phyloP scores from a whole-genome alignment of 2,113 vertebrate species.

The Brachionichthys hirsutus region DNA sequence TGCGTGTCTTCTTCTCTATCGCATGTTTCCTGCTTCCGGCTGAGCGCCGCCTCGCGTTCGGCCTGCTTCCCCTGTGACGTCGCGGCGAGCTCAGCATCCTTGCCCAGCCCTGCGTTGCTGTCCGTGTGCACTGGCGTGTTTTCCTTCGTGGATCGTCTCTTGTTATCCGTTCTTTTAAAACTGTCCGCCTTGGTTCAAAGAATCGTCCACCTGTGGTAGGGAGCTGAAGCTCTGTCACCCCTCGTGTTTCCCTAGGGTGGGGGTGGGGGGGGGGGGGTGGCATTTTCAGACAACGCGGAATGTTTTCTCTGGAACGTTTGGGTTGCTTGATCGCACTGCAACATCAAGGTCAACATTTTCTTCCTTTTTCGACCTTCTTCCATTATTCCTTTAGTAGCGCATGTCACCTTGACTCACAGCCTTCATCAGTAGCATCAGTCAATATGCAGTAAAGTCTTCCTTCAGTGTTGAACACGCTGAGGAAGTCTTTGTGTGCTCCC shows the following conservation, averaged over 20 bases:
- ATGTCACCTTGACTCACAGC: constrained; percentile 15
- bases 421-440: constrained; percentile 52
- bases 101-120: constrained; percentile 44
- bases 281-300: constrained; percentile 45
- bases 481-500: constrained; percentile 4
- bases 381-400: constrained; percentile 33
- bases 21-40: constrained; percentile 73
- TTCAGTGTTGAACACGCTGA: constrained; percentile 22
- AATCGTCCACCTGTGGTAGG: constrained; percentile 10
- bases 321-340: constrained; percentile 39
- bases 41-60: constrained; percentile 58
- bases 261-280: constrained; percentile 20
- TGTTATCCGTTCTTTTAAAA: constrained; percentile 40
- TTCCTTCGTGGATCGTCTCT: constrained; percentile 43
- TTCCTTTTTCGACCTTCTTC: constrained; percentile 27
- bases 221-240: constrained; percentile 20
- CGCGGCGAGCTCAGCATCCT: constrained; percentile 54
- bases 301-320: constrained; percentile 37
- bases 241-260: constrained; percentile 35
- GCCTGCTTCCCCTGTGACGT: constrained; percentile 67
- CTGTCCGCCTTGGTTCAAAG: constrained; percentile 6
- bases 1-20: constrained; percentile 54
- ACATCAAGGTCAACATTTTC: constrained; percentile 38
- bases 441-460: constrained; percentile 49
- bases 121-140: constrained; percentile 42